Conservation (phyloP, 1,140 invertebrate genomes). For the Cydia fagiglandana region DNA sequence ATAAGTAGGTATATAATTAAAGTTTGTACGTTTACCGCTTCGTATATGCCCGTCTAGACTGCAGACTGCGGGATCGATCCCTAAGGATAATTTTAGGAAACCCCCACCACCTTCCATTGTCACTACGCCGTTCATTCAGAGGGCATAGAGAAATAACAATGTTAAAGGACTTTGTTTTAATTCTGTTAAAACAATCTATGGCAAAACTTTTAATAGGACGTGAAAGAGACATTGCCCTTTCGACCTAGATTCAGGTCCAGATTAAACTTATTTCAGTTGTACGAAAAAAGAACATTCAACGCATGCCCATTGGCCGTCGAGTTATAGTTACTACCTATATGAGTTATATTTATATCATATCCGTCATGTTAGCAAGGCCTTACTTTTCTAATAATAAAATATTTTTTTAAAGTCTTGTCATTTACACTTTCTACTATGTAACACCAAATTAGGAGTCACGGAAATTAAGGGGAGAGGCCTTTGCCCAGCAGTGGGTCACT, state of each 20-base stretch:
- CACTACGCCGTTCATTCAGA: background rate
- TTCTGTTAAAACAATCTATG: too few species aligned
- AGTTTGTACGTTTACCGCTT: constrained; percentile 4
- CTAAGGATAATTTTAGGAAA: constrained; percentile 63
- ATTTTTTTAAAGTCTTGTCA: too few species aligned
- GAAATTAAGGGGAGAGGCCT: too few species aligned
- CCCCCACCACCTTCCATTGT: constrained; percentile 16
- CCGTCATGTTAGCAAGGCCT: background rate
- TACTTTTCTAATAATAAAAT: too few species aligned
- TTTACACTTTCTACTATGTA: too few species aligned
- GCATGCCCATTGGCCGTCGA: too few species aligned
- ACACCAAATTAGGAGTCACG: too few species aligned
- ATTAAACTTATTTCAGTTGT: background rate
- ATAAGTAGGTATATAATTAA: constrained; percentile 3
- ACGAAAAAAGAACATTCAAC: too few species aligned
- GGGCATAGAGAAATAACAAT: too few species aligned
- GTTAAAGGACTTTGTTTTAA: too few species aligned
- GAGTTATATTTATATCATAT: background rate
- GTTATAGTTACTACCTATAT: too few species aligned
- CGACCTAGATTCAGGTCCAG: background rate
- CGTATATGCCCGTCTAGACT: constrained; percentile 62
- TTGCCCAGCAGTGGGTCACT: too few species aligned
- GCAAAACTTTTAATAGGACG: background rate
- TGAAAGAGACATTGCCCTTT: background rate
- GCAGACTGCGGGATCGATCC: constrained; percentile 56